A percentile compares a stretch with the other conserved stretches of the same genome.
Evolutionary conservation across 2,113 vertebrate genomes (phyloP).

Genomic region (Malurus elegans): DNA sequence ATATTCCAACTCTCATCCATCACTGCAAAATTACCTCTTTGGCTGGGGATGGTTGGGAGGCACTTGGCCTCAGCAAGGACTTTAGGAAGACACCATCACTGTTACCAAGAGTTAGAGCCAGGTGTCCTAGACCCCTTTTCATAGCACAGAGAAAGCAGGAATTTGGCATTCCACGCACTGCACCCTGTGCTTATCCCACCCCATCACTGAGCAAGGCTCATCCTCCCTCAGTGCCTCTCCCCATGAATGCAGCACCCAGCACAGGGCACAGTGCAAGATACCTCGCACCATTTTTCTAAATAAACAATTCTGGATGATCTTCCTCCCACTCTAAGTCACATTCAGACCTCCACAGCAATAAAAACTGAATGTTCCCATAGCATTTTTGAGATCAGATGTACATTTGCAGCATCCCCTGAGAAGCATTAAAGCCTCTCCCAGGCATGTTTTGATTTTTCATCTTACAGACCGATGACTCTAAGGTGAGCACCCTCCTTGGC

Average conservation of each 20-base stretch:
- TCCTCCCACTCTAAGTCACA: background rate
- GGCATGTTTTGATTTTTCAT: background rate
- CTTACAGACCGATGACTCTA: background rate
- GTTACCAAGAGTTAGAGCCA: background rate
- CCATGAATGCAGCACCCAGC: accelerated
- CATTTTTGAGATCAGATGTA: background rate
- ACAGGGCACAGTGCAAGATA: accelerated
- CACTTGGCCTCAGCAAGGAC: background rate
- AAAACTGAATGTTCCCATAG: background rate
- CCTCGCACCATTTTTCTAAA: background rate
- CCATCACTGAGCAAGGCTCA: background rate
- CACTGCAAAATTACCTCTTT: background rate
- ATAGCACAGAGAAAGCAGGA: background rate
- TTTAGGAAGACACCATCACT: background rate
- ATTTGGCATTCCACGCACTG: background rate
- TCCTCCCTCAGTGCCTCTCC: accelerated
- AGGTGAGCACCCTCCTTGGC: background rate
- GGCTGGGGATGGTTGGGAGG: background rate
- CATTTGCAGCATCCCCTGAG: accelerated
- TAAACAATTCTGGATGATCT: background rate
- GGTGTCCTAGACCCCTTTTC: background rate
- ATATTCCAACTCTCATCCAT: background rate
- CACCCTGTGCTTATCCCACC: background rate
- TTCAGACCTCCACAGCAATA: background rate
- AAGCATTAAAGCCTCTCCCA: background rate